Base-by-base conservation (phyloP, 2,797 vertebrate species). In the Hemitrygon akajei region DNA sequence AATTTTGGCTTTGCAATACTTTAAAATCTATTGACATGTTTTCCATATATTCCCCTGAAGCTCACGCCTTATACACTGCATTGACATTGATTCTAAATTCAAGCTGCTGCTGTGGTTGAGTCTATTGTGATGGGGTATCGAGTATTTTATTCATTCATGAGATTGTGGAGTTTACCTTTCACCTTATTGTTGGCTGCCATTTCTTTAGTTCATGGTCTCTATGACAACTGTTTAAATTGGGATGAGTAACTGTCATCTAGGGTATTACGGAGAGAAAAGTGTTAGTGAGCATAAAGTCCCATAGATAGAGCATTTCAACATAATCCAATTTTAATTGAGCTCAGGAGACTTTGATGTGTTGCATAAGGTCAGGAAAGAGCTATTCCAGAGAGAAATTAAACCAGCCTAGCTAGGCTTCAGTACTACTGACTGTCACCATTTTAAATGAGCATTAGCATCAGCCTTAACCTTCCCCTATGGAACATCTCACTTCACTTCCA, bases 261-360 rank as follows among this genome's bases (percentile, higher is more conserved):
- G 97, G 97, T 97, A 97, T 98, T 97, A 97, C 97, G 94, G 96
- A 96, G 97, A 97, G 97, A 97, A 97, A 98, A 98, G 97, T 97
- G 97, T 96, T 97, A 97, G 96, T 96, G 96, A 97, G 96, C 97
- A 95, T 97, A 95, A 96, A 96, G 96, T 96, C 96, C 96, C 96
- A 96, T 95, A 96, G 97, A 98, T 97, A 97, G 97, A 97, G 97
- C 97, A 97, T 98, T 98, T 98, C 97, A 97, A 97, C 98, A 97
- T 99, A 99, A 99, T 99, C 98, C 99, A 98, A 97, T 98, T 99
- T 98, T 99, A 99, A 99, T 99, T 99, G 98, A 98, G 98, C 99
- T 99, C 98, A 97, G 97, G 99, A 99, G 98, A 99, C 98, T 98
- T 97, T 97, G 97, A 97, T 97, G 98, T 98, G 98, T 97, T 97